Evolutionary conservation across 2,888 invertebrate genomes (phyloP), one percentile per base, ranked within the genome.

Genomic region (Nymphalis c-album): DNA sequence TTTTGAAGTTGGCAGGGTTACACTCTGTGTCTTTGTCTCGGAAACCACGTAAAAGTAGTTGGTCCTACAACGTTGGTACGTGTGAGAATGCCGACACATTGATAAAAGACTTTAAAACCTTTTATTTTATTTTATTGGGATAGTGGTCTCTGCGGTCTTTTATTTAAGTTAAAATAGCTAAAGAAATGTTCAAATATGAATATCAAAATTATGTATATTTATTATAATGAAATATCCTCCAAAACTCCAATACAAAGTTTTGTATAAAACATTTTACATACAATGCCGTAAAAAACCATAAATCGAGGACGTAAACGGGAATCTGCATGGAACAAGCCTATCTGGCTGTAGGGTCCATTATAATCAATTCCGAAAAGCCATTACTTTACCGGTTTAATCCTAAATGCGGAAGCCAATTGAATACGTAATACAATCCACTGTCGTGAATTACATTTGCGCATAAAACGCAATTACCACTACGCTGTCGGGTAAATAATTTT

Each of bases 381-480:
- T 77, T 77, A 76, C 74, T 71, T 74, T 67, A 63, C 67, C 70
- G 69, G 68, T 67, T 73, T 78, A 76, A 76, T 76, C 76, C 69
- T 72, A 65, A 75, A 77, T 77, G 73, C 72, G 76, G 51, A 75
- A 74, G 73, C 72, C 74, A 77, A 81, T 78, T 79, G 77, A 79
- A 81, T 79, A 72, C 73, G 73, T 76, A 77, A 79, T 76, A 70
- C 53, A 22, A 60, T 60, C 47, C 51, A 46, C 60, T 58, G 53
- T 64, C 45, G 60, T 65, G 51, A 61, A 67, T 67, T 62, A 67
- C 61, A 61, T 46, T 66, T 40, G 53, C 55, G 55, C 22, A 47
- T 66, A 61, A 61, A 66, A 60, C 60, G 18, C 60, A 64, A 66
- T 66, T 57, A 61, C 65, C 55, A 61, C 46, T 55, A 66, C 40